Conservation (phyloP, 2,113 vertebrate species). For the Aplodontia rufa region DNA sequence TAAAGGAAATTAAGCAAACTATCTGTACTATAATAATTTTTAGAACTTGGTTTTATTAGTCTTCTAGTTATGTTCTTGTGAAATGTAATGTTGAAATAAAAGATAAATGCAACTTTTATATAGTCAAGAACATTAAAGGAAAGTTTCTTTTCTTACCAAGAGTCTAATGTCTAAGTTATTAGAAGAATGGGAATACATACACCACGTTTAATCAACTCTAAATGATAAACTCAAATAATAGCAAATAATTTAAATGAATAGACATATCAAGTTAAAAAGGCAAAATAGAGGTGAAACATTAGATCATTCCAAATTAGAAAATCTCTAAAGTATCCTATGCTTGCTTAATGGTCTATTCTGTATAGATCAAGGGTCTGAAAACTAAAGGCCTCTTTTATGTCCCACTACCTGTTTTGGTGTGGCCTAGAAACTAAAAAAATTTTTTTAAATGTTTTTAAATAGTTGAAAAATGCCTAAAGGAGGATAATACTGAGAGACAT, state of each 20-base stretch:
- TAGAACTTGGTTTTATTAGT: neutral
- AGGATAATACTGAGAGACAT: neutral
- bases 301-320: neutral
- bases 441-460: no score
- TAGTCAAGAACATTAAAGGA: neutral
- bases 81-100: neutral
- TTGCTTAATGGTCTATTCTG: neutral
- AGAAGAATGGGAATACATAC: neutral
- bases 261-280: neutral
- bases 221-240: neutral
- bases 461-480: neutral
- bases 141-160: neutral
- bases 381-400: neutral
- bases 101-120: neutral
- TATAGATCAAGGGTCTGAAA: neutral
- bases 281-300: neutral
- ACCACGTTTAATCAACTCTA: conserved; percentile 1
- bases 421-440: neutral
- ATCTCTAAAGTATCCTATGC: neutral
- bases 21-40: neutral
- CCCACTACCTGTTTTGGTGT: neutral
- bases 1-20: neutral
- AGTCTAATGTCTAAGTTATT: neutral
- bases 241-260: neutral
- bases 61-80: neutral